Evolutionary conservation across 2,113 vertebrate genomes (phyloP).

Genomic region (Microcebus ravelobensis): DNA sequence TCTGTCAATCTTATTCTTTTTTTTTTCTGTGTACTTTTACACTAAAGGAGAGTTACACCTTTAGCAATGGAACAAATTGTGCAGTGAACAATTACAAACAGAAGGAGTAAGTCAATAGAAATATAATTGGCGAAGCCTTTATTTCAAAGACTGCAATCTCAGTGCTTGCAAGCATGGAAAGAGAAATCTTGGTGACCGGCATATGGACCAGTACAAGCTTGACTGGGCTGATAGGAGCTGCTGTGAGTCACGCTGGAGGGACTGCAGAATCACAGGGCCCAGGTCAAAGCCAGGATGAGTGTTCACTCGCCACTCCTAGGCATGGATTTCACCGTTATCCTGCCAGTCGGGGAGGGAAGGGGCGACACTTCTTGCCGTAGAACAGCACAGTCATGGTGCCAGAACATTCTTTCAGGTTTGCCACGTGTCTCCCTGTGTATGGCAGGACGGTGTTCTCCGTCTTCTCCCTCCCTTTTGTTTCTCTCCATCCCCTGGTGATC

Average conservation of each 20-base stretch:
- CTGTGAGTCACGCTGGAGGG: background rate
- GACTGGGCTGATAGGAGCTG: background rate
- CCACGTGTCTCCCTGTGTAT: background rate
- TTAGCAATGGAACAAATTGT: background rate
- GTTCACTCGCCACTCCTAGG: background rate
- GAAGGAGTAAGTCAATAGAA: background rate
- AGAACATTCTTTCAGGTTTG: background rate
- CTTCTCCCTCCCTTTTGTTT: background rate
- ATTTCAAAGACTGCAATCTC: background rate
- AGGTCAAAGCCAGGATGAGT: background rate
- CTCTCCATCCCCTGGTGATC: background rate
- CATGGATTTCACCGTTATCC: background rate
- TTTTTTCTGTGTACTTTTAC: background rate
- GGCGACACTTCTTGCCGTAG: background rate
- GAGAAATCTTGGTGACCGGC: background rate
- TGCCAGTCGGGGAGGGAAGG: fast-evolving
- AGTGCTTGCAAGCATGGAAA: background rate
- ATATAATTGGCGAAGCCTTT: background rate
- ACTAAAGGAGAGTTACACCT: background rate
- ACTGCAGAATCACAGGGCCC: background rate
- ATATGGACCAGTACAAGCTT: background rate
- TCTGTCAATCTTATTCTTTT: background rate
- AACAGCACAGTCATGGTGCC: no score
- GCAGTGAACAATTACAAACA: background rate
- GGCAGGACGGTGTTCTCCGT: background rate